Base-by-base conservation (phyloP, 1,140 invertebrate species). In the Drosophila albomicans region DNA sequence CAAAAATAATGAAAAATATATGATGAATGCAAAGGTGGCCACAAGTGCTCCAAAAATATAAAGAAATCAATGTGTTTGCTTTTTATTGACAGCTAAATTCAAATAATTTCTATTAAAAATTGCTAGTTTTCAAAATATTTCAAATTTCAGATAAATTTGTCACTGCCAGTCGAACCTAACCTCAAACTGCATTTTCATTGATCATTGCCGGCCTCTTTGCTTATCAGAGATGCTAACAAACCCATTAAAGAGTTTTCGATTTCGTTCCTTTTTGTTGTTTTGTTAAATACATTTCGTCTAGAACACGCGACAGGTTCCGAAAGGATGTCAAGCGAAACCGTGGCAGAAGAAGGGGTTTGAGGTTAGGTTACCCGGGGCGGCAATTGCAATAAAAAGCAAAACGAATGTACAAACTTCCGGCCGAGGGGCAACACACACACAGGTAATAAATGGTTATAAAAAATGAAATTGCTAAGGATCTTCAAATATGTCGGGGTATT, bases 1-100 rank as follows among this genome's bases (percentile, higher is more conserved):
- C 84, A 87, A 89, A 87, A 87, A 87, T 70, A 69, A 78, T 81
- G 43, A 88, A 87, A 87, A 87, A 87, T 84, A 82, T 74, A 77
- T 72, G 54, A 25, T 41, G 43, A 76, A 68, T 56, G 84, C 84
- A 87, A 78, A 59, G 52, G 80, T 74, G 84, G 80, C 48, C 78
- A 72, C 79, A 84, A 68, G 80, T 67, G 73, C 78, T 87, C 73
- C 74, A 80, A 82, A 88, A 78, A 78, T 64, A 52, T 79, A 67
- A 28, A 48, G 16, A 0, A 25, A 25, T 25, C 1, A 41, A 7
- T 8, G 11, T 25, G 20, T 25, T 25, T 46, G 35, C 28, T 62
- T 6, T 38, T 62, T 6, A 51, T 43, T 46, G 20, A 4, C 20
- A 25, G 20, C 20, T 54, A 20, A 41, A 41, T 41, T n/a, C 2